A percentile compares a stretch with the other conserved stretches of the same genome.
Conservation (phyloP, 2,797 vertebrate genomes). For the Benthosema pterotum region DNA sequence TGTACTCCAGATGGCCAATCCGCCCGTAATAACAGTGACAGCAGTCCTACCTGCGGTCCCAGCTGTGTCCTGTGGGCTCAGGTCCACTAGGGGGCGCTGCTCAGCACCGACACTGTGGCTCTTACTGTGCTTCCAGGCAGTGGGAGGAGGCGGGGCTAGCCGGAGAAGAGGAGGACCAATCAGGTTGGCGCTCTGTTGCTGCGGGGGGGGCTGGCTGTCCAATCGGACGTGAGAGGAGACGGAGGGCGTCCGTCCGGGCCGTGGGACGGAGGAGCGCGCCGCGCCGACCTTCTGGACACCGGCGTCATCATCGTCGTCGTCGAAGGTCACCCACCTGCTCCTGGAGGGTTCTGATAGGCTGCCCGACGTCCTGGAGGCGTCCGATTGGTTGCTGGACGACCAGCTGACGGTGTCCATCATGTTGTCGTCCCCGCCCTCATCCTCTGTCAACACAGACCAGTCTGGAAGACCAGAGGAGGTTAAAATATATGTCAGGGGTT, state of each 20-base stretch:
- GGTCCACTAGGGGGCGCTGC: slow-evolving; percentile 70
- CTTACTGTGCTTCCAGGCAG: slow-evolving; percentile 18
- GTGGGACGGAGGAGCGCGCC: slow-evolving; percentile 44
- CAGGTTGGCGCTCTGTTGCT: slow-evolving; percentile 67
- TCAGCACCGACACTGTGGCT: slow-evolving; percentile 54
- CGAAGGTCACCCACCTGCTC: slow-evolving; percentile 90
- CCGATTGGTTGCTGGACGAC: slow-evolving; percentile 67
- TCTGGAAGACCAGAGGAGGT: slow-evolving; percentile 57
- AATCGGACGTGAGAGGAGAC: slow-evolving; percentile 66
- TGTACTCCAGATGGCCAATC: no score
- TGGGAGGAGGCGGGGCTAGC: no score
- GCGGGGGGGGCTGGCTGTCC: slow-evolving; percentile 33
- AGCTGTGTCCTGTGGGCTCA: slow-evolving; percentile 80
- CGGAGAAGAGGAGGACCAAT: slow-evolving; percentile 52
- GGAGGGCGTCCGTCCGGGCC: slow-evolving; percentile 54
- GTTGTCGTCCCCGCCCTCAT: slow-evolving; percentile 86
- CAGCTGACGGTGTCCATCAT: slow-evolving; percentile 82
- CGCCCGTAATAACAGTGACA: no score
- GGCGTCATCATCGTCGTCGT: slow-evolving; percentile 63
- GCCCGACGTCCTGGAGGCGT: slow-evolving; percentile 66
- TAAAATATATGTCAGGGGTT: no score
- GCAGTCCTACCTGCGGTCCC: slow-evolving; percentile 55
- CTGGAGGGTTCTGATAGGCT: slow-evolving; percentile 72
- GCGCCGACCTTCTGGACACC: slow-evolving; percentile 26
- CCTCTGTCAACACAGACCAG: slow-evolving; percentile 82